Evolutionary conservation across 2,888 invertebrate genomes (phyloP), one percentile per base, ranked within the genome.

Genomic region (Acanthosoma haemorrhoidale): DNA sequence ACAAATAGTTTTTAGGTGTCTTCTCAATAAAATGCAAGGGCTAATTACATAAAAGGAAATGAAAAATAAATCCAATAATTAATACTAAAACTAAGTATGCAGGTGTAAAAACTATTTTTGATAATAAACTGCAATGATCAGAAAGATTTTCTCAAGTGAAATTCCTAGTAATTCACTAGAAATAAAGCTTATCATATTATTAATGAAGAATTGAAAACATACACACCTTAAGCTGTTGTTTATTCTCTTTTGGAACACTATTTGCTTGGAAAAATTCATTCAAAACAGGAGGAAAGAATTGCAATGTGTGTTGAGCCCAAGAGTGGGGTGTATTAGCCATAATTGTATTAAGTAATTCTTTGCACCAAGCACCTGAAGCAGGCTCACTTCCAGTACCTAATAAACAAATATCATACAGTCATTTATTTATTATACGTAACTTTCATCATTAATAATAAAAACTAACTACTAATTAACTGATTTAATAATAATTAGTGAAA

Each of bases 311-410:
- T 72, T 91, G 88, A 0, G 96, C 93, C 96, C 96, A 97, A 76
- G 92, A 89, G 79, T 96, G 96, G 0, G 96, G 96, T 0, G 96
- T 97, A 79, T 92, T 92, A 75, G 94, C 92, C 87, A 94, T 92
- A 21, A 97, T 94, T 0, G 91, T 90, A 0, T 88, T 88, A 5
- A 97, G 82, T 21, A 97, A 82, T 77, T 97, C 96, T 77, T 92
- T 91, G 76, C 95, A 95, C 87, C 96, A 96, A 2, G 88, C 86
- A 0, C 90, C 89, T 11, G 91, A 82, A 68, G 84, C 78, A 32
- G 82, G 80, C 74, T 86, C 86, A 2, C 82, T 81, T 16, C 85
- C 85, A 77, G 80, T 80, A 25, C 80, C 78, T 75, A 74, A n/a
- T n/a, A n/a, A n/a, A n/a, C n/a, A n/a, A n/a, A n/a, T n/a, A n/a